Evolutionary conservation across 2,113 vertebrate genomes (phyloP).

Genomic region (Nothoprocta pentlandii): DNA sequence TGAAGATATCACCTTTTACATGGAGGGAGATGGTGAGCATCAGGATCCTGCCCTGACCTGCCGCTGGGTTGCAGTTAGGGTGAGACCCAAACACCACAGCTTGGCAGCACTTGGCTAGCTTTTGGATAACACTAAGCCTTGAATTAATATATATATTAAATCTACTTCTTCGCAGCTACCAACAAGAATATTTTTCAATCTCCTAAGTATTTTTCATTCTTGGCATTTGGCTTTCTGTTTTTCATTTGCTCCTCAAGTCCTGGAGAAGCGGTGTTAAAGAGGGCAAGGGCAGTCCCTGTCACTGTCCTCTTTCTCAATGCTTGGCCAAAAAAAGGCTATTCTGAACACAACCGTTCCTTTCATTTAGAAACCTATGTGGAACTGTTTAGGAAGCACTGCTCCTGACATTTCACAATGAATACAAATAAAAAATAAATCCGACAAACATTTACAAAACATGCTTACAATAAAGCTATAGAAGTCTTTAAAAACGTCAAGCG

Average conservation of each 20-base stretch:
- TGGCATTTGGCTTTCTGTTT: rapidly evolving
- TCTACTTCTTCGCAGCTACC: rapidly evolving
- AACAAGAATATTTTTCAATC: background rate
- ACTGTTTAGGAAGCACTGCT: slow-evolving; percentile 43
- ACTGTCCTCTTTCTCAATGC: background rate
- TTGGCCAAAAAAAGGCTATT: background rate
- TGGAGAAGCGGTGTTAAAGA: background rate
- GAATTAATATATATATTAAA: background rate
- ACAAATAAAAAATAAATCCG: slow-evolving; percentile 47
- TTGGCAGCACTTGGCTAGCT: background rate
- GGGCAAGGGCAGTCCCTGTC: rapidly evolving
- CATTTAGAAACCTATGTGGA: background rate
- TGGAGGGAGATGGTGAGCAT: no score
- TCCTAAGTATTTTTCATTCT: background rate
- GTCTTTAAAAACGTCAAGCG: slow-evolving; percentile 5
- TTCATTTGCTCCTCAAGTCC: background rate
- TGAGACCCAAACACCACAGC: no score
- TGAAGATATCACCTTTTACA: background rate
- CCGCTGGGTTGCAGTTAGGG: no score
- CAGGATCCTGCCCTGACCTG: no score
- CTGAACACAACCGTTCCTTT: background rate
- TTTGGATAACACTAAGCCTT: background rate
- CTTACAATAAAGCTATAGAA: slow-evolving; percentile 7
- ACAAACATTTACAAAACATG: slow-evolving; percentile 53
- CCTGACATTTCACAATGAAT: slow-evolving; percentile 42